Evolutionary conservation across 2,797 vertebrate species (phyloP).

Genomic region (Pangasius krempfi): DNA sequence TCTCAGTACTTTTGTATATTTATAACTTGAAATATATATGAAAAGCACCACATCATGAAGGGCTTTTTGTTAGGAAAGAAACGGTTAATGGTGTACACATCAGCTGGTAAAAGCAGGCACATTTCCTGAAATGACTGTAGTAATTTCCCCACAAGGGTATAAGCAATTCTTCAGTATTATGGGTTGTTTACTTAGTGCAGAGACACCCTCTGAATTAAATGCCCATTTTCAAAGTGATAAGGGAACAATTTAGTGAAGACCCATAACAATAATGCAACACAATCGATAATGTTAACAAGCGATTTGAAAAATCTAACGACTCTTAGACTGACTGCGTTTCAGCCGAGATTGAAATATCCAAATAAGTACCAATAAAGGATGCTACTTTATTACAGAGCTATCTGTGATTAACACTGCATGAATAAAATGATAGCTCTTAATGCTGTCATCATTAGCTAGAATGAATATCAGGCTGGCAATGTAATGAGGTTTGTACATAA

Average conservation of each 20-base stretch:
- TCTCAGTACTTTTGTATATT: not conserved
- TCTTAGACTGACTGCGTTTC: slow-evolving; percentile 57
- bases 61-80: not conserved
- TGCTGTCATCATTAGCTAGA: slow-evolving; percentile 27
- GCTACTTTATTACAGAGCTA: slow-evolving; percentile 67
- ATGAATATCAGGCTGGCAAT: slow-evolving; percentile 27
- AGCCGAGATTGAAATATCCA: slow-evolving; percentile 44
- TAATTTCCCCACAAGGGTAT: slow-evolving; percentile 31
- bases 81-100: slow-evolving; percentile 1
- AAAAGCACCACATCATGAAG: not conserved
- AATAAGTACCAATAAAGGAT: slow-evolving; percentile 69
- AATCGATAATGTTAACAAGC: slow-evolving; percentile 51
- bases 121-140: slow-evolving; percentile 31
- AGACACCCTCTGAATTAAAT: slow-evolving; percentile 40
- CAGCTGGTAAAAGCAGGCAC: not conserved
- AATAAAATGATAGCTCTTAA: slow-evolving; percentile 35
- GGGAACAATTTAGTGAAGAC: slow-evolving; percentile 40
- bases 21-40: not conserved
- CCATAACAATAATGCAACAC: slow-evolving; percentile 46
- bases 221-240: slow-evolving; percentile 33
- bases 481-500: slow-evolving; percentile 39
- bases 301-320: slow-evolving; percentile 58
- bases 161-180: slow-evolving; percentile 39
- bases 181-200: slow-evolving; percentile 29
- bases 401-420: slow-evolving; percentile 40